Evolutionary conservation across 2,888 invertebrate genomes (phyloP).

Genomic region (Drosophila atroscutellata): DNA sequence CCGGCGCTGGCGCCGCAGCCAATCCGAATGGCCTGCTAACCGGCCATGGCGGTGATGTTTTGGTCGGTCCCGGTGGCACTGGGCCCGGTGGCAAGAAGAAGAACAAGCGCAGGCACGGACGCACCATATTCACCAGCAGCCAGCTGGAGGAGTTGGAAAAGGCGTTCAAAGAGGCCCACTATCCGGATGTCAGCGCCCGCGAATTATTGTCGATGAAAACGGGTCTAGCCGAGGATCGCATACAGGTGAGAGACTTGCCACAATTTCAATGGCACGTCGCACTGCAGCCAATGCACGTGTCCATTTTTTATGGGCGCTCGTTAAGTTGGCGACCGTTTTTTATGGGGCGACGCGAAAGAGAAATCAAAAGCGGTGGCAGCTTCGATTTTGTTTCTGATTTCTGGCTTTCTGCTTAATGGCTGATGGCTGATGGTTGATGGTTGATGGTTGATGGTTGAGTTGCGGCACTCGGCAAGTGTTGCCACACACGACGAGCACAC

Average conservation of each 20-base stretch:
- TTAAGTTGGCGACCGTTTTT: conserved; percentile 33
- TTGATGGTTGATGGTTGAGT: neutral
- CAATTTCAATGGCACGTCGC: conserved; percentile 22
- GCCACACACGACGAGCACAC: conserved; percentile 24
- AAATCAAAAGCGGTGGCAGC: conserved; percentile 57
- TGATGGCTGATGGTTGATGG: no score
- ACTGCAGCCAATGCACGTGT: conserved; percentile 43
- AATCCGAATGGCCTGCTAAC: conserved; percentile 64
- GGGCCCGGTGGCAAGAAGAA: conserved; percentile 90
- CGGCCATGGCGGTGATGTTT: conserved; percentile 66
- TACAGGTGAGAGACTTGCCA: conserved; percentile 90
- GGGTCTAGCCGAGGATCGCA: conserved; percentile 96
- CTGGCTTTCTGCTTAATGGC: neutral
- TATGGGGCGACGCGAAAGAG: conserved; percentile 26
- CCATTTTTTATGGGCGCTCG: conserved; percentile 54
- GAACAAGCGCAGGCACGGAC: conserved; percentile 96
- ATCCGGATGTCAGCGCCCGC: conserved; percentile 99
- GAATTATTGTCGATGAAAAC: conserved; percentile 97
- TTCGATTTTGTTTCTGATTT: conserved; percentile 28
- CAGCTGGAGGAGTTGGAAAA: conserved; percentile 99
- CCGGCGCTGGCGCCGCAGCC: conserved; percentile 49
- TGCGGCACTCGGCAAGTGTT: conserved; percentile 52
- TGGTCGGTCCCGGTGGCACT: conserved; percentile 63
- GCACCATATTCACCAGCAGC: conserved; percentile 99
- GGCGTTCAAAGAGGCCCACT: conserved; percentile 99